Base-by-base conservation (phyloP, 2,888 invertebrate genomes). In the Catocala sponsa region DNA sequence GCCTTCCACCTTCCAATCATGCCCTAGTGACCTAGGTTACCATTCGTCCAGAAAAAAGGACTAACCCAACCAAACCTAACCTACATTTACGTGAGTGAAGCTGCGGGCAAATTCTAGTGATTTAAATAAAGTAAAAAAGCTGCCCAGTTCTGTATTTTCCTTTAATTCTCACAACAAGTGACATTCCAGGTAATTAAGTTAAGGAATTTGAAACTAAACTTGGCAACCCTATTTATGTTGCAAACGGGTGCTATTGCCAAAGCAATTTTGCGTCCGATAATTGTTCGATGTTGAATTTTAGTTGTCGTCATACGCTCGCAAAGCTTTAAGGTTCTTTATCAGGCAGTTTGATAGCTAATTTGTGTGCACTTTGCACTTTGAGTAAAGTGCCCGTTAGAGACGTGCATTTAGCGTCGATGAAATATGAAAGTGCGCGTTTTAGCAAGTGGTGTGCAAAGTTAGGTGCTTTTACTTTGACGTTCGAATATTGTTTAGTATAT, bases 271-370 rank as follows among this genome's bases (percentile, higher is more conserved):
- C 63, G 61, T 69, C 73, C 75, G 71, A 76, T 79, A 82, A 82
- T 82, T 74, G 70, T 69, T 78, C 75, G 73, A 74, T 78, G 79
- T 74, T 72, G 63, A 81, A 83, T 74, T 81, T 78, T 69, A 76
- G 72, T 70, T 75, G 61, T 63, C 61, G 56, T 52, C 55, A 43
- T 43, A 33, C 48, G 54, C 49, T 52, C 41, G 41, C 41, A 63
- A 67, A 72, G 76, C 65, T 62, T 55, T 41, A 54, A 71, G 25
- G 67, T 65, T 63, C 62, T 66, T 59, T 59, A 68, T 50, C 59
- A 51, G 33, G 33, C n/a, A 63, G 68, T 64, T 76, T 69, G 68
- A 67, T 57, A 64, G 72, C 63, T 74, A 72, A 68, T 76, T 74
- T 68, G 62, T 62, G 65, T 69, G 59, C 69, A 63, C 57, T 75